These are phyloP conservation scores for Drosophila emarginata DNA, from an alignment of 2,888 invertebrate species.

Conservation along the genomic window DNA sequence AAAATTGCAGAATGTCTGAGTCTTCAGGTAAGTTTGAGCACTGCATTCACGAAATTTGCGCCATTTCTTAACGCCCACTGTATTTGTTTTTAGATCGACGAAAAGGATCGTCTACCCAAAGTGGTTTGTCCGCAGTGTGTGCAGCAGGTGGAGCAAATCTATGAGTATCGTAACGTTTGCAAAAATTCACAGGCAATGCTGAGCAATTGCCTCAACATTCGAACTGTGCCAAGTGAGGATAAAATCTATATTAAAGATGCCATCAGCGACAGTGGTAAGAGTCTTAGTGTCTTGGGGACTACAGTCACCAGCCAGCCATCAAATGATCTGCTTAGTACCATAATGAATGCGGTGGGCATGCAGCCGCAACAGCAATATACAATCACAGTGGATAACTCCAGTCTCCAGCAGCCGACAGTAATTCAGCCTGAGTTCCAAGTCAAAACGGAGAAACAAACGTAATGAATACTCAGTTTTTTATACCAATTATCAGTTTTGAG, in stretches of 20 bases:
- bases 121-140: constrained; percentile 87
- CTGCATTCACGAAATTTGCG: not conserved
- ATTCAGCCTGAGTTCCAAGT: constrained; percentile 33
- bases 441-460: constrained; percentile 80
- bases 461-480: constrained; percentile 27
- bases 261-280: constrained; percentile 69
- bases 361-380: constrained; percentile 81
- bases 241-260: constrained; percentile 86
- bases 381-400: constrained; percentile 79
- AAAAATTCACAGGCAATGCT: constrained; percentile 87
- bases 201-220: constrained; percentile 86
- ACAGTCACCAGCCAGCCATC: constrained; percentile 46
- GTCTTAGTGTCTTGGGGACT: constrained; percentile 60
- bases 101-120: constrained; percentile 88
- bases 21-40: constrained; percentile 84
- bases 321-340: constrained; percentile 80
- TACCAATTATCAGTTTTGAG: not conserved
- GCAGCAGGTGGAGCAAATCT: constrained; percentile 85
- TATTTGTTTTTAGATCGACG: constrained; percentile 84
- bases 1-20: constrained; percentile 87
- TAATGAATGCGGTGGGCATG: constrained; percentile 82
- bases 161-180: constrained; percentile 86
- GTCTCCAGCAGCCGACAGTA: constrained; percentile 65
- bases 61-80: constrained; percentile 24
- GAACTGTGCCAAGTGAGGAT: constrained; percentile 85